Base-by-base conservation (phyloP, 2,888 invertebrate genomes). In the Bruchidius siliquastri region DNA sequence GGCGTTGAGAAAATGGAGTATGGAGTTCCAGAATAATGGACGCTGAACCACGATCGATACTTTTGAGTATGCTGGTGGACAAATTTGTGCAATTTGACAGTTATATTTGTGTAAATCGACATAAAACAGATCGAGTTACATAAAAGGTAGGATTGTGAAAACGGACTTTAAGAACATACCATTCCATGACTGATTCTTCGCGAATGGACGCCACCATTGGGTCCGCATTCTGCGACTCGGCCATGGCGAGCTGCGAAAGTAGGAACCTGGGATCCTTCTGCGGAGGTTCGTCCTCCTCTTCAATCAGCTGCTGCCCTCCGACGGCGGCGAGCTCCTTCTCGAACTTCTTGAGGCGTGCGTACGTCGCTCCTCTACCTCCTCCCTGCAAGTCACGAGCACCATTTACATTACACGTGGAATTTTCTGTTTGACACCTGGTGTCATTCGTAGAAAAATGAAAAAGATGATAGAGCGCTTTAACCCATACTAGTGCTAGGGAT, bases 171-270 rank as follows among this genome's bases (percentile, higher is more conserved):
- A n/a, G n/a, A n/a, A n/a, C 72, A 71, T 72, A 81, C 81, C 81
- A 81, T 76, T 81, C 74, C 75, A 81, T 78, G 20, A 81, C 71
- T 4, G 80, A 76, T 73, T 81, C 81, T 70, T 77, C 74, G 21
- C 76, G 75, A 71, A 78, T 73, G 21, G 72, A 71, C 18, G 73
- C 72, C 0, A 77, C 69, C 30, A 66, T 49, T 21, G 72, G 66
- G 20, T 75, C 71, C n/a, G 72, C 69, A 21, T 67, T 72, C 32
- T 69, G 68, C 18, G 66, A 22, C 68, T 77, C 75, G 20, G 71
- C 76, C 78, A 78, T 77, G 13, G 73, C 72, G 26, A 78, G 70
- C 70, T 74, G 73, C 68, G 74, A 74, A n/a, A 79, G 73, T 67
- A 77, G 72, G 70, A 76, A 77, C 67, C 77, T 74, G 21, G 79